Conservation (phyloP, 2,797 vertebrate species). For the Darevskia mixta region DNA sequence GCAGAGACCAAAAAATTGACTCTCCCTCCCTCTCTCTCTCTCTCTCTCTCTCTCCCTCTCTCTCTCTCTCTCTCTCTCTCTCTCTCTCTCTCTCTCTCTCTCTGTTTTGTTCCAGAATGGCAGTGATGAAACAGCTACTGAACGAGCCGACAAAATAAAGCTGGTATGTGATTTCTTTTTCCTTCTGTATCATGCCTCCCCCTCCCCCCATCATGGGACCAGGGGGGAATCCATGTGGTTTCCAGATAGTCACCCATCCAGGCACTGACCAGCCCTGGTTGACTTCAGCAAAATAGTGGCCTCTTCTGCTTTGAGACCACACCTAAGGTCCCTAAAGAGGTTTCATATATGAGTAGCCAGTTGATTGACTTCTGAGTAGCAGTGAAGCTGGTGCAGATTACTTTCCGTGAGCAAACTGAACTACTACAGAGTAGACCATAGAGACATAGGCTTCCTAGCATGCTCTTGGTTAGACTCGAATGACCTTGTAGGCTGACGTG, state of each 20-base stretch:
- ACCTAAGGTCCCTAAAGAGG: neutral
- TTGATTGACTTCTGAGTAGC: neutral
- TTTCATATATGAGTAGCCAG: constrained; percentile 19
- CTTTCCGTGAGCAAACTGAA: neutral
- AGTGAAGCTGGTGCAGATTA: neutral
- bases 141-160: constrained; percentile 80
- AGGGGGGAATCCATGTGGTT: too few relatives aligned
- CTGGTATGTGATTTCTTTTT: constrained; percentile 68
- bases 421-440: neutral
- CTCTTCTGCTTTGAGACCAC: too few relatives aligned
- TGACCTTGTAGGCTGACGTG: neutral
- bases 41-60: too few relatives aligned
- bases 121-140: constrained; percentile 73
- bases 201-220: too few relatives aligned
- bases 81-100: too few relatives aligned
- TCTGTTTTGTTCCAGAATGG: constrained; percentile 83
- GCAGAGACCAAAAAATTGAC: neutral
- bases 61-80: too few relatives aligned
- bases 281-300: too few relatives aligned
- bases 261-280: too few relatives aligned
- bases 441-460: neutral
- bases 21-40: too few relatives aligned
- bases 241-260: too few relatives aligned
- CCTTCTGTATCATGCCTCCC: too few relatives aligned
- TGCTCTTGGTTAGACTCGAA: neutral